Conservation (phyloP, 2,888 invertebrate species). For the Papilio elwesi region DNA sequence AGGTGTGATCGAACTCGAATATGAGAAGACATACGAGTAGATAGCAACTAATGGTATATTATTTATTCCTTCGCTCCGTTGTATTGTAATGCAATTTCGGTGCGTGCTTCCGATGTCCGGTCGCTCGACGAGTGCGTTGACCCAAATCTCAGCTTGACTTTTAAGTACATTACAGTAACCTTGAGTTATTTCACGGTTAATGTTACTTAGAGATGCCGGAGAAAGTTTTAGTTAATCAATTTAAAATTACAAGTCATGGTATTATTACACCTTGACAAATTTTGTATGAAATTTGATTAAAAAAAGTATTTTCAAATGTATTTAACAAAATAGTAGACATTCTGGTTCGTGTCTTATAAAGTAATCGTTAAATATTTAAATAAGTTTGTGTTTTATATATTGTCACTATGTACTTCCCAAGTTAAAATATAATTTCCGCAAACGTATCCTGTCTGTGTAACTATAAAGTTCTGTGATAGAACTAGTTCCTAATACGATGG, state of each 20-base stretch:
- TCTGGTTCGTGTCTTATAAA: too few species aligned
- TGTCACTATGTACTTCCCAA: not conserved
- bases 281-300: too few species aligned
- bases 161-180: slow-evolving; percentile 25
- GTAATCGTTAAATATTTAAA: too few species aligned
- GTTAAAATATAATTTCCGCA: not conserved
- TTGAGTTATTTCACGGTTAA: slow-evolving; percentile 25
- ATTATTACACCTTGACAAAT: not conserved
- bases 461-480: slow-evolving; percentile 19
- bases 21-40: slow-evolving; percentile 41
- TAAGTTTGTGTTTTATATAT: too few species aligned
- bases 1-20: slow-evolving; percentile 72
- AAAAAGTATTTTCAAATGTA: too few species aligned
- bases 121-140: slow-evolving; percentile 63
- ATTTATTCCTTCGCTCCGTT: slow-evolving; percentile 54
- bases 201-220: not conserved
- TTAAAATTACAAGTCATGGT: slow-evolving; percentile 12
- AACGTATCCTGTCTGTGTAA: not conserved
- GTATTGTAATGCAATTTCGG: slow-evolving; percentile 73
- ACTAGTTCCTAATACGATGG: slow-evolving; percentile 13
- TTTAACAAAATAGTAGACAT: too few species aligned
- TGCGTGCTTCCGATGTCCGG: slow-evolving; percentile 69
- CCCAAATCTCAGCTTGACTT: slow-evolving; percentile 45
- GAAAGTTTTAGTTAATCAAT: slow-evolving; percentile 28
- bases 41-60: slow-evolving; percentile 49